Evolutionary conservation across 2,113 vertebrate species (phyloP).

Genomic region (Gallinago media): DNA sequence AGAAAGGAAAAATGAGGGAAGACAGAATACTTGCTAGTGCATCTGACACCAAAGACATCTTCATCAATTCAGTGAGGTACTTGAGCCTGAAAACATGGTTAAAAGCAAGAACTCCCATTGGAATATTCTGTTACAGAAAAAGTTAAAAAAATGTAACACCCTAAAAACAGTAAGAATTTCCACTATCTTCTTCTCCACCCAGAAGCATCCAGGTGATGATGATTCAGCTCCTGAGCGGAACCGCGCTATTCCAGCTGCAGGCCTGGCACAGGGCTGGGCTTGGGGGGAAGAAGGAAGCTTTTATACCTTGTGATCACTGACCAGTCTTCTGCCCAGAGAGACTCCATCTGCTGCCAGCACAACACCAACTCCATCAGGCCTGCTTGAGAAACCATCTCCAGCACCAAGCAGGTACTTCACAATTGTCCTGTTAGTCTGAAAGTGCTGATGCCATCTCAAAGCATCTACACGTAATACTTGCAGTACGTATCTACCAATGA

Average conservation of each 20-base stretch:
- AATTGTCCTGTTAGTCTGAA: neutral
- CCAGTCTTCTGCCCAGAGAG: neutral
- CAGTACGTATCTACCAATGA: neutral
- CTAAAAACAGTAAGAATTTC: neutral
- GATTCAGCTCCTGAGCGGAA: neutral
- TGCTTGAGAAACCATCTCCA: neutral
- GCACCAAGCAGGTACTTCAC: neutral
- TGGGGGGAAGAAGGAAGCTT: neutral
- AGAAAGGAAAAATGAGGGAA: neutral
- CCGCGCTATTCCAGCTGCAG: neutral
- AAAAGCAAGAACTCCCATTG: neutral
- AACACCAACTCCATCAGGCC: neutral
- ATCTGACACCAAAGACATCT: neutral
- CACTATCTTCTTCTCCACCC: too few species aligned
- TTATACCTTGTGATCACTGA: neutral
- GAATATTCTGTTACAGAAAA: neutral
- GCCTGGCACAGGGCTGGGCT: neutral
- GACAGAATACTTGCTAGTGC: neutral
- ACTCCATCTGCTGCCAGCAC: neutral
- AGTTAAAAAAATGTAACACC: fast-evolving
- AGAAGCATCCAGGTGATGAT: fast-evolving
- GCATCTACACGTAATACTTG: neutral
- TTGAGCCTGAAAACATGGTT: neutral
- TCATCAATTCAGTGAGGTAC: neutral
- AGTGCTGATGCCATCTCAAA: neutral